Conservation (phyloP, 2,888 invertebrate genomes). For the Cephus pulcher region DNA sequence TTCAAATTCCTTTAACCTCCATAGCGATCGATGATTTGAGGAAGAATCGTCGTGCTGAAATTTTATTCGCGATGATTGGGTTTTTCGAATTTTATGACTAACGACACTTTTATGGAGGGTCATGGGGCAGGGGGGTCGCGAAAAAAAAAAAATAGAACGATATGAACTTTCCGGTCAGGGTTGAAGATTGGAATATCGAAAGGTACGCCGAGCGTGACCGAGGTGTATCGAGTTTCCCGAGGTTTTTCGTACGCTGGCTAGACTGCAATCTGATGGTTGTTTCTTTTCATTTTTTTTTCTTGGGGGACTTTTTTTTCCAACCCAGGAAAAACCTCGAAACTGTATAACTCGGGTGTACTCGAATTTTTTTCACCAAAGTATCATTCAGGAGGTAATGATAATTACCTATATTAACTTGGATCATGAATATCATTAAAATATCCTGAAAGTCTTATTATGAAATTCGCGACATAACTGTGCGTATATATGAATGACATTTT, state of each 20-base stretch:
- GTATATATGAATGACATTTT: neutral
- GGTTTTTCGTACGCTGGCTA: neutral
- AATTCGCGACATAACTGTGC: neutral
- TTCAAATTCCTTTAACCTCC: neutral
- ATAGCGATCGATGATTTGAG: neutral
- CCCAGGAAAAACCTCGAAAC: neutral
- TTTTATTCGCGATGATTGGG: neutral
- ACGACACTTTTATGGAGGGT: neutral
- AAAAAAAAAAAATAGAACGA: neutral
- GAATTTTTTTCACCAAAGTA: neutral
- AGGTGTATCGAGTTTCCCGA: slow-evolving; percentile 16
- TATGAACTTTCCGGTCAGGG: neutral
- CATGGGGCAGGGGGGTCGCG: neutral
- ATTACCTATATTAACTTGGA: neutral
- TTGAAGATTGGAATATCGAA: slow-evolving; percentile 32
- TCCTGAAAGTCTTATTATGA: neutral
- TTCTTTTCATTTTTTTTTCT: neutral
- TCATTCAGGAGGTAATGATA: neutral
- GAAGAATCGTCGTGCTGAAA: neutral
- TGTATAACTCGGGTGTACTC: neutral
- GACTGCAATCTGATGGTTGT: neutral
- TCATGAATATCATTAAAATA: neutral
- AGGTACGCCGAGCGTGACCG: slow-evolving; percentile 28
- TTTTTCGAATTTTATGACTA: neutral
- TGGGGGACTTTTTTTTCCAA: neutral